Conservation (phyloP, 2,797 vertebrate species). For the Paramormyrops hopkinsi region DNA sequence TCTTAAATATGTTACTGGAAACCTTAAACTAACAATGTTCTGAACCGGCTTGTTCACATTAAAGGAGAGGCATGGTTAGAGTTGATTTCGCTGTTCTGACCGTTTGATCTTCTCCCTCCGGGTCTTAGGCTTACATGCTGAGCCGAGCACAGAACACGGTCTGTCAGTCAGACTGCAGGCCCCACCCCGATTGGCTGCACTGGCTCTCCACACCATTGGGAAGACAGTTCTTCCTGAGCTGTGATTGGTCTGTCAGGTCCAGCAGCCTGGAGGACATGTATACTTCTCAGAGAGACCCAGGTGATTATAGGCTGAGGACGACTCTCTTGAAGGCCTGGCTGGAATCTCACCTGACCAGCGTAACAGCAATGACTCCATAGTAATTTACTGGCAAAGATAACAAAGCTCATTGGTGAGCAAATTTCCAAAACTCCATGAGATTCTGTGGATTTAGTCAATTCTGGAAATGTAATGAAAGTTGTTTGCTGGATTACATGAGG, state of each 20-base stretch:
- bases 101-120: not conserved
- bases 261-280: constrained; percentile 73
- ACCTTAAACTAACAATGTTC: not conserved
- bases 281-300: constrained; percentile 79
- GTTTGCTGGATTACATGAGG: not conserved
- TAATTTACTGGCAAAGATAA: not conserved
- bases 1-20: not conserved
- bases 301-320: constrained; percentile 50
- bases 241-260: constrained; percentile 85
- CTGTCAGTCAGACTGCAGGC: constrained; percentile 64
- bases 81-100: not conserved
- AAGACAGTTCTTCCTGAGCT: constrained; percentile 86
- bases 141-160: constrained; percentile 73
- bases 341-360: not conserved
- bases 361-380: not conserved
- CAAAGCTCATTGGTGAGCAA: not conserved
- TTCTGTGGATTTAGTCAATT: not conserved
- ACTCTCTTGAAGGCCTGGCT: not conserved
- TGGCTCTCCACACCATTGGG: constrained; percentile 94
- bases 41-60: not conserved
- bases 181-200: constrained; percentile 75
- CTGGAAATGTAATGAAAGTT: not conserved
- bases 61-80: not conserved
- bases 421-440: not conserved
- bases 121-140: constrained; percentile 79